Percentiles rank a stretch among this genome's conserved stretches.
phyloP scores from a whole-genome alignment of 2,797 vertebrate species.

The Muscicapa striata region DNA sequence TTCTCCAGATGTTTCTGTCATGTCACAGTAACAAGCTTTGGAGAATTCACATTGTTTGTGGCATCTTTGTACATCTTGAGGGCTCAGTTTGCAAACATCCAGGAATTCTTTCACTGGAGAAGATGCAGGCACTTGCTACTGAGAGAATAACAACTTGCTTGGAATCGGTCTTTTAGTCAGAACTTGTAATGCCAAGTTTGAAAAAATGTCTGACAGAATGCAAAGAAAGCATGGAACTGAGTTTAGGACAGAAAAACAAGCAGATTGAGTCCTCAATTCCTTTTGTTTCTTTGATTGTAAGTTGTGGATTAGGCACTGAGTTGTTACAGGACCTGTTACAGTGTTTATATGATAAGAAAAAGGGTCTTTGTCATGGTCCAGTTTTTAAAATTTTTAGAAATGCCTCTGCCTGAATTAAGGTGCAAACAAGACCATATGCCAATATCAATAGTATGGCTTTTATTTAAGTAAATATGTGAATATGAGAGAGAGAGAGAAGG shows the following conservation, averaged over 20 bases:
- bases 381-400: not conserved
- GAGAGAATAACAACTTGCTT: not conserved
- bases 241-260: not conserved
- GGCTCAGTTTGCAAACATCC: not conserved
- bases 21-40: not conserved
- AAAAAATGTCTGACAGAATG: not conserved
- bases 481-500: not conserved
- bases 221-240: not conserved
- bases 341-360: not conserved
- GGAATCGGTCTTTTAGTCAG: not conserved
- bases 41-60: not conserved
- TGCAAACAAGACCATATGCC: not conserved
- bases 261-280: not conserved
- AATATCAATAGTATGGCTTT: not conserved
- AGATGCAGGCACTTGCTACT: not conserved
- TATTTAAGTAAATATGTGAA: not conserved
- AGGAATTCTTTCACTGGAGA: not conserved
- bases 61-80: not conserved
- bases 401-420: not conserved
- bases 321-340: not conserved
- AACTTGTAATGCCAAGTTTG: not conserved
- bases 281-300: not conserved
- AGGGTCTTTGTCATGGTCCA: fast-evolving
- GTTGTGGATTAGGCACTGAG: not conserved
- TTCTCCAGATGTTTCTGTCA: not conserved